Base-by-base conservation (phyloP, 2,888 invertebrate species). In the Drosophila cyrtoloma region DNA sequence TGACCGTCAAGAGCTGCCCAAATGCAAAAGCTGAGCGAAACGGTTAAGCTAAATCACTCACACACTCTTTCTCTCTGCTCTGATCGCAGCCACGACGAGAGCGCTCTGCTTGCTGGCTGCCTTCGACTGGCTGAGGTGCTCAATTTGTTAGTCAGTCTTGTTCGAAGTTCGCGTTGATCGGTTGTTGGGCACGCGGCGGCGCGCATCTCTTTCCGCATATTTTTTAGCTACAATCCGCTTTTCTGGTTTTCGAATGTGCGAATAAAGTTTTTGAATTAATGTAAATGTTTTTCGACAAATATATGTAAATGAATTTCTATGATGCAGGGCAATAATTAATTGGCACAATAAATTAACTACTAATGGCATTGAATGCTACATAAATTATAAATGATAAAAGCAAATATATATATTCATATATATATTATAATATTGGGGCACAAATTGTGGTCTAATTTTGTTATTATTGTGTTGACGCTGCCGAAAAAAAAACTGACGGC, bases 91-190 rank as follows among this genome's bases (percentile, higher is more conserved):
- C 47, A 22, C 53, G 10, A 14, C 2, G n/a, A n/a, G 30, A 35
- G 19, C 47, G 69, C 32, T 75, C 51, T 63, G 70, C 35, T 82
- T 57, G 66, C 62, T 50, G 32, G 55, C 72, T 47, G 80, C 39
- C 53, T 72, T 68, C 56, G 81, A 35, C 56, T 30, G 61, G 42
- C 59, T 61, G 44, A 63, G 56, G 57, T 77, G 47, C 32, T 55
- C 37, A 16, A 19, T 60, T 28, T 26, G 30, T 19, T 62, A 59
- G 58, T 86, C 77, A 86, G 86, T 89, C 89, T 89, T 86, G 86
- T 86, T 89, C 86, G 88, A 87, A 87, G 83, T 87, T 85, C 77
- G 86, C 89, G 89, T 89, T 89, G 86, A 82, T 79, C 90, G 86
- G 87, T 89, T 86, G 87, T 82, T 79, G 61, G 79, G 75, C 73